A percentile compares a stretch with the other conserved stretches of the same genome.
Conservation (phyloP, 2,888 invertebrate genomes). For the Drosophila basisetae region DNA sequence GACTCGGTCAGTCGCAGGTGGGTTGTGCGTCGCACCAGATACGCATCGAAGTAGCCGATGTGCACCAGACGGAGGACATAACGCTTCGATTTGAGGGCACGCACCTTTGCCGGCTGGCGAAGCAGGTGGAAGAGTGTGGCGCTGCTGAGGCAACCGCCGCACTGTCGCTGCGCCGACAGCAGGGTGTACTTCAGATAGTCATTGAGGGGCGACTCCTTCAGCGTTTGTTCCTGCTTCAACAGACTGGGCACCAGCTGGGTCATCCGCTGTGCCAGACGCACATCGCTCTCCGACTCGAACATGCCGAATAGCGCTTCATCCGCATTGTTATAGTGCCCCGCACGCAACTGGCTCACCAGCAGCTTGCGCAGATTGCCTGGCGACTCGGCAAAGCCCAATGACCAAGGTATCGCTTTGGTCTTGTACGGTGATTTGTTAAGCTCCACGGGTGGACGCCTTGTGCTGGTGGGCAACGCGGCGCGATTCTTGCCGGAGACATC, state of each 20-base stretch:
- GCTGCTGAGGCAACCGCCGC: conserved; percentile 87
- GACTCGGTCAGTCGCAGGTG: conserved; percentile 88
- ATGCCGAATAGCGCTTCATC: conserved; percentile 92
- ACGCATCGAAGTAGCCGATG: conserved; percentile 91
- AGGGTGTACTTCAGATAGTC: conserved; percentile 95
- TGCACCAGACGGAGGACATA: conserved; percentile 91
- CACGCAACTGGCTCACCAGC: conserved; percentile 91
- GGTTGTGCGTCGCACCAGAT: conserved; percentile 90
- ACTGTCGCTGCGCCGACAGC: conserved; percentile 91
- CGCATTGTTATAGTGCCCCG: conserved; percentile 88
- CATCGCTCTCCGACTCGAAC: conserved; percentile 88
- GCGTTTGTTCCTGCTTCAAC: conserved; percentile 91
- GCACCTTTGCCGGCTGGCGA: conserved; percentile 86
- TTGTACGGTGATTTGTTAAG: conserved; percentile 58
- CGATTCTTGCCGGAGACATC: conserved; percentile 93
- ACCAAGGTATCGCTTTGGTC: conserved; percentile 90
- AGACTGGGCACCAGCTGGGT: conserved; percentile 92
- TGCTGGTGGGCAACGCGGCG: conserved; percentile 88
- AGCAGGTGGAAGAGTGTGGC: conserved; percentile 86
- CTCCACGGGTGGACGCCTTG: conserved; percentile 11
- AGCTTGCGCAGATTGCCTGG: conserved; percentile 90
- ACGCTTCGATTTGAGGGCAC: conserved; percentile 86
- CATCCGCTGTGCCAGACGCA: conserved; percentile 87
- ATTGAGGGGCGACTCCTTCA: conserved; percentile 87
- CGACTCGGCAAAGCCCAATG: conserved; percentile 93